Evolutionary conservation across 2,113 vertebrate species (phyloP).

Genomic region (Tauraco erythrolophus): DNA sequence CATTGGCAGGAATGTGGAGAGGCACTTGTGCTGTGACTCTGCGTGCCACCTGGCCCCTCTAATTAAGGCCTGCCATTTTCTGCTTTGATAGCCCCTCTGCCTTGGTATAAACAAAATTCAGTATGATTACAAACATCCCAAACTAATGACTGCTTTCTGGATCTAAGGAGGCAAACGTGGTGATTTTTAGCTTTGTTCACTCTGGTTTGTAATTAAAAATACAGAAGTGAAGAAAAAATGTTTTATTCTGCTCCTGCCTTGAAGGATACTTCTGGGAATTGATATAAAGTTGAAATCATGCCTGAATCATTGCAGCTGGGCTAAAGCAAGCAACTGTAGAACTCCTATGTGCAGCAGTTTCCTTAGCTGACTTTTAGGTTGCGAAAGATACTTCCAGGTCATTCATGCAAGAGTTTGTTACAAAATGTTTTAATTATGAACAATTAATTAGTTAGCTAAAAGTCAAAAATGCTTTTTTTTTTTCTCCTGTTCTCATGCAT

Average conservation of each 20-base stretch:
- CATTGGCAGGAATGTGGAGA: conserved; percentile 25
- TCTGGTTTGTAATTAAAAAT: conserved; percentile 50
- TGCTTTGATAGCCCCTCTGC: conserved; percentile 60
- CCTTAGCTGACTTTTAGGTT: neutral
- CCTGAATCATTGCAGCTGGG: conserved; percentile 8
- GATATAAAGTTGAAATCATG: neutral
- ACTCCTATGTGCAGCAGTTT: neutral
- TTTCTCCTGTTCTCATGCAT: conserved; percentile 4
- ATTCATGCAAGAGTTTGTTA: conserved; percentile 20
- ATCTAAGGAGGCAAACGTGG: neutral
- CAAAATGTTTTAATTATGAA: conserved; percentile 63
- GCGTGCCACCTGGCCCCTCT: conserved; percentile 68
- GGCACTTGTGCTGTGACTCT: conserved; percentile 45
- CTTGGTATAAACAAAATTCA: neutral
- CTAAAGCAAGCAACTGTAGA: neutral
- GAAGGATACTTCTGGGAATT: conserved; percentile 1
- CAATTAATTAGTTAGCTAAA: conserved; percentile 51
- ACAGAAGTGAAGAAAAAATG: neutral
- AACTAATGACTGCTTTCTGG: neutral
- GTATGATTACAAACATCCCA: neutral
- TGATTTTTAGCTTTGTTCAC: conserved; percentile 16
- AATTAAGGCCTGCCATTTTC: conserved; percentile 67
- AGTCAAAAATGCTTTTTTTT: conserved; percentile 17
- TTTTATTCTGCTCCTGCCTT: neutral
- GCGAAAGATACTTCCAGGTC: neutral